A percentile compares a stretch with the other conserved stretches of the same genome.
These are phyloP conservation scores for Psococerastis gibbosa DNA, from an alignment of 2,888 invertebrate species.

Conservation along the genomic window DNA sequence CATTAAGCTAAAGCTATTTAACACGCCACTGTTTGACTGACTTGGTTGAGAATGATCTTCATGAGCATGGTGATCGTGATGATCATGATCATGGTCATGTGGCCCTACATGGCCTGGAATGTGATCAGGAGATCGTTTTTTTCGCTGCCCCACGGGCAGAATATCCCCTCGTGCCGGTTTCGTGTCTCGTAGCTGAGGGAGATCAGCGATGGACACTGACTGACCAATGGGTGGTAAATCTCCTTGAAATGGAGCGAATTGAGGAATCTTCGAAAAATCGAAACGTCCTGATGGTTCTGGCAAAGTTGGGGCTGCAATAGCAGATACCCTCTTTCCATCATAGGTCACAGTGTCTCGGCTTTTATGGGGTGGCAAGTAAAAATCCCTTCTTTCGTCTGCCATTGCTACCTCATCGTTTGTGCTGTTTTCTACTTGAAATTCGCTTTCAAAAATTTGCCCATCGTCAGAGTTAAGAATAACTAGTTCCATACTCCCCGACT, in stretches of 20 bases:
- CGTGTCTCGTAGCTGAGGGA: slow-evolving; percentile 17
- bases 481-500: neutral
- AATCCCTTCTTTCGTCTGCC: slow-evolving; percentile 51
- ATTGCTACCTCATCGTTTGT: slow-evolving; percentile 39
- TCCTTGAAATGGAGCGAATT: slow-evolving; percentile 54
- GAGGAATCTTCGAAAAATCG: slow-evolving; percentile 42
- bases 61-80: slow-evolving; percentile 13
- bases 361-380: slow-evolving; percentile 48
- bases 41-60: slow-evolving; percentile 13
- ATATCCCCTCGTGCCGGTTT: slow-evolving; percentile 17
- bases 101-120: slow-evolving; percentile 18
- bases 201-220: slow-evolving; percentile 24
- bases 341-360: slow-evolving; percentile 40
- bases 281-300: slow-evolving; percentile 19
- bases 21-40: neutral
- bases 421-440: slow-evolving; percentile 21
- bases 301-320: slow-evolving; percentile 28
- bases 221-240: slow-evolving; percentile 44
- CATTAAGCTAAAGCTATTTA: neutral
- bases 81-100: slow-evolving; percentile 13
- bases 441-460: neutral
- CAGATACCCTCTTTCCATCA: slow-evolving; percentile 54
- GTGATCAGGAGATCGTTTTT: slow-evolving; percentile 17
- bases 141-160: slow-evolving; percentile 20
- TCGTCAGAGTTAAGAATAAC: neutral